Evolutionary conservation across 2,888 invertebrate species (phyloP).

Genomic region (Himalopsyche kuldschensis): DNA sequence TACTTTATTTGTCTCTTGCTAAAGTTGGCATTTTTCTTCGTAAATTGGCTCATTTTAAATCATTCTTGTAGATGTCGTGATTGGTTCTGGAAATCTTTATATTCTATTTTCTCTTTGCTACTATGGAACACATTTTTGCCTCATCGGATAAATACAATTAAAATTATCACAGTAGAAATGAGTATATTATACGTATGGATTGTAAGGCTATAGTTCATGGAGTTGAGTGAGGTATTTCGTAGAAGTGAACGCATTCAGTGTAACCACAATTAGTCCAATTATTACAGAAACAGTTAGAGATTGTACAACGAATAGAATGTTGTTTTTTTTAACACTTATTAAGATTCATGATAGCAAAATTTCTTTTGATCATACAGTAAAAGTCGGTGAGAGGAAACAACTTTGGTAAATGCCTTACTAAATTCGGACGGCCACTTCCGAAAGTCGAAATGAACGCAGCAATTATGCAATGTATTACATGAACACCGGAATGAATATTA

Average conservation of each 20-base stretch:
- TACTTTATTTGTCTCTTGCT: no score
- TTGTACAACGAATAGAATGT: background rate
- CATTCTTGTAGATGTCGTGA: no score
- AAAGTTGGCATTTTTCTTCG: no score
- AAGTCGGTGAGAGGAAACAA: constrained; percentile 26
- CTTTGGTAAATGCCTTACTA: constrained; percentile 1
- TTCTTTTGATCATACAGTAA: constrained; percentile 28
- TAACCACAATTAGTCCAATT: background rate
- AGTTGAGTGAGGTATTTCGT: no score
- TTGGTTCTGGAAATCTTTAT: no score
- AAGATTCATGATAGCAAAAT: background rate
- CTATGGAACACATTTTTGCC: no score
- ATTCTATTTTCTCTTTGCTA: no score
- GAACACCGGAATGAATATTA: constrained; percentile 9
- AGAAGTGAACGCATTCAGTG: background rate
- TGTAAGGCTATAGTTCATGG: no score
- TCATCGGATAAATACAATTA: no score
- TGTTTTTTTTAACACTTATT: background rate
- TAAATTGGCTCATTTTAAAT: no score
- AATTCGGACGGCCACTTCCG: background rate
- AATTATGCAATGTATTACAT: constrained; percentile 30
- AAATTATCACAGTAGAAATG: no score
- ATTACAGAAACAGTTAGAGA: background rate
- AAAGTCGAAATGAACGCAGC: background rate
- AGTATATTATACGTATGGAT: no score